A percentile compares a stretch with the other conserved stretches of the same genome.
Conservation (phyloP, 1,140 invertebrate genomes). For the Leptoteleia sp. region DNA sequence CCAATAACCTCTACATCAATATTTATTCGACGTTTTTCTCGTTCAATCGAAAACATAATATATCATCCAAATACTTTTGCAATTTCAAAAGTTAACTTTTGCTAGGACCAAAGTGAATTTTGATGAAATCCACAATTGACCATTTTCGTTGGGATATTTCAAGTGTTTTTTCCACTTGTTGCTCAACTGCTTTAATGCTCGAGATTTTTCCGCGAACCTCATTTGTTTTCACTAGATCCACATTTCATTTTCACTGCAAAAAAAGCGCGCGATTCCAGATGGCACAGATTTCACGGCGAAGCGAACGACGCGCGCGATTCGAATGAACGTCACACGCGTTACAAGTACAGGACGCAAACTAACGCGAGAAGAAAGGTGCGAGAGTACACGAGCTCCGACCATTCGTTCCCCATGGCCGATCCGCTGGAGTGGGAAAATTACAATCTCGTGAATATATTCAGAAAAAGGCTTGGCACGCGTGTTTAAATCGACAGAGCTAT, state of each 20-base stretch:
- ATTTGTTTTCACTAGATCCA: background rate
- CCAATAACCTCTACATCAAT: too few species aligned
- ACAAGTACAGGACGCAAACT: conserved; percentile 72
- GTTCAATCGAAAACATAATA: too few species aligned
- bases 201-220: too few species aligned
- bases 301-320: conserved; percentile 37
- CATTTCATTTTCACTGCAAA: too few species aligned
- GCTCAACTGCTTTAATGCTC: too few species aligned
- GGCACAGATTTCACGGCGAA: background rate
- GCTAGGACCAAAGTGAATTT: too few species aligned
- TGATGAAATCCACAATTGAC: too few species aligned
- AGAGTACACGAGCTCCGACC: conserved; percentile 69
- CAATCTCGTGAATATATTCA: conserved; percentile 49
- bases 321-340: conserved; percentile 42
- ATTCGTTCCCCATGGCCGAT: conserved; percentile 61
- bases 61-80: too few species aligned
- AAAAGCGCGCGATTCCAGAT: background rate
- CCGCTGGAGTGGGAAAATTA: conserved; percentile 52
- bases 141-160: too few species aligned
- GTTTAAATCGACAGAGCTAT: conserved; percentile 36
- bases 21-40: too few species aligned
- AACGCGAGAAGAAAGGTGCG: conserved; percentile 79
- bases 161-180: too few species aligned
- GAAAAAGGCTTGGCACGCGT: conserved; percentile 55
- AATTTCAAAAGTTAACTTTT: too few species aligned